Base-by-base conservation (phyloP, 1,140 invertebrate genomes). In the Drosophila santomea region DNA sequence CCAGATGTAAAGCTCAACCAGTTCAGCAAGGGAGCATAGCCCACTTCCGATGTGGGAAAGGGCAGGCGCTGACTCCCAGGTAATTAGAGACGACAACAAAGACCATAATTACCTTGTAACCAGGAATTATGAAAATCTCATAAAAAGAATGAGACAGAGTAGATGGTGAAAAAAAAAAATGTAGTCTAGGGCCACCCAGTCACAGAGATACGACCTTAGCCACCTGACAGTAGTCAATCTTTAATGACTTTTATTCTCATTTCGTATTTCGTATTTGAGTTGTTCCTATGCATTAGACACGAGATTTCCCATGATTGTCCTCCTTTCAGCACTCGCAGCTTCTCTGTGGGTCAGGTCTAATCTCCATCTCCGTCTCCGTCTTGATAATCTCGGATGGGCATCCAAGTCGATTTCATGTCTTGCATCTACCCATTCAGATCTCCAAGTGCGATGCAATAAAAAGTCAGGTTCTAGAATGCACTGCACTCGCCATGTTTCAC, bases 61-160 rank as follows among this genome's bases (percentile, higher is more conserved):
- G 56, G 80, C 75, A 75, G 57, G 62, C 66, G 20, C 55, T 61
- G 76, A 68, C 68, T 88, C 76, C 67, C 76, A 83, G 67, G 83
- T 88, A 88, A 88, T 88, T 88, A 88, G 79, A 76, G 79, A 52
- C 75, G 66, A 78, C 79, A 89, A 74, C 80, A 83, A 80, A 76
- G 67, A 68, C 72, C 63, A 74, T 88, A 86, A 86, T 88, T 88
- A 89, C 79, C 72, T 58, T 74, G 59, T 78, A 83, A 71, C 83
- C 66, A 79, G 78, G 76, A 89, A 83, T 80, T 86, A 88, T 89
- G 67, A 88, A 67, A 67, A 59, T 72, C 63, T 47, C n/a, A 62
- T 61, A 71, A 75, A 66, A 72, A 79, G 59, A 62, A 69, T 51
- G 23, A 56, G 51, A 14, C 2, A 17, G 44, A 45, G 45, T 50